Conservation (phyloP, 2,113 vertebrate genomes). For the Bothrops jararaca region DNA sequence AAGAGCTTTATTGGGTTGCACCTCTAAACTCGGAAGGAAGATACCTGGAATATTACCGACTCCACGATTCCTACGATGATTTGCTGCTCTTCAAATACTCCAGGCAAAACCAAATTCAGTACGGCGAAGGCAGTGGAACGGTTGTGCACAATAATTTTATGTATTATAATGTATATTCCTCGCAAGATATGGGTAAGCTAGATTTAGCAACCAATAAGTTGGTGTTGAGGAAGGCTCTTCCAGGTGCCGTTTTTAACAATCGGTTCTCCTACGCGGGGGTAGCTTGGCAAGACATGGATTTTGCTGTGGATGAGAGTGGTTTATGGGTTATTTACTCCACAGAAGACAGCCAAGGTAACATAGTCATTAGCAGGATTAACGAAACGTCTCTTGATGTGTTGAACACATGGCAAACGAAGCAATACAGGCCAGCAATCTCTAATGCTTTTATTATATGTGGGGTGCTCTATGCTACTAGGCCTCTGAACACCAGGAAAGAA, state of each 20-base stretch:
- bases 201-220: constrained; percentile 53
- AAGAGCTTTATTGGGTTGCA: constrained; percentile 78
- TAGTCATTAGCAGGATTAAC: constrained; percentile 92
- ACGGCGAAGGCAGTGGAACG: constrained; percentile 76
- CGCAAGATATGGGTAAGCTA: constrained; percentile 59
- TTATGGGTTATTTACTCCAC: constrained; percentile 96
- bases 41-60: constrained; percentile 66
- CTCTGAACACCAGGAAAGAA: constrained; percentile 71
- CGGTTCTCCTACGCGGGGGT: constrained; percentile 90
- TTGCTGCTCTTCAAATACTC: constrained; percentile 69
- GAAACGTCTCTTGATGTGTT: constrained; percentile 86
- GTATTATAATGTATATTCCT: constrained; percentile 73
- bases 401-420: constrained; percentile 84
- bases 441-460: constrained; percentile 93
- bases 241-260: constrained; percentile 75
- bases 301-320: constrained; percentile 88
- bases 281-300: constrained; percentile 84
- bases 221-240: constrained; percentile 60
- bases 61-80: constrained; percentile 73
- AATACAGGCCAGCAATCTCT: constrained; percentile 80
- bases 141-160: constrained; percentile 74
- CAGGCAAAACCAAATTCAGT: constrained; percentile 31
- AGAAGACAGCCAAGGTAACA: constrained; percentile 85
- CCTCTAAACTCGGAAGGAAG: constrained; percentile 65
- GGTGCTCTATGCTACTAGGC: constrained; percentile 84